A percentile compares a stretch with the other conserved stretches of the same genome.
phyloP scores from a whole-genome alignment of 2,797 vertebrate species.

The Lophotriccus pileatus region DNA sequence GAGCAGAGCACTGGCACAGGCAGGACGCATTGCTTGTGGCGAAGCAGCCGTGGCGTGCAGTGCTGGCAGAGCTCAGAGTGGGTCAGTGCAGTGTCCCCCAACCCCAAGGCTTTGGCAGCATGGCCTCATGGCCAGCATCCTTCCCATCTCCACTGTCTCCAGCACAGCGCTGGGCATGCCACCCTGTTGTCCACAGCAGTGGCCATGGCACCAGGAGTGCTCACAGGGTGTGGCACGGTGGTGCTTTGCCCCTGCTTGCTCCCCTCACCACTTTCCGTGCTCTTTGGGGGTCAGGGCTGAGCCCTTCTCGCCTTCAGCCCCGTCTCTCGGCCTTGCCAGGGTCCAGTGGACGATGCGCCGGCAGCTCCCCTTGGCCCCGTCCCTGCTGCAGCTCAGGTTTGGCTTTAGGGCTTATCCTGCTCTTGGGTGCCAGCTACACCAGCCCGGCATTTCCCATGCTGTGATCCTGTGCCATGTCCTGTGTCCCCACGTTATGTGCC shows the following conservation, averaged over 20 bases:
- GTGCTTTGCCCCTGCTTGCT: accelerated
- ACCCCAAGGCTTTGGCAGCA: background rate
- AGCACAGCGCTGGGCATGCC: background rate
- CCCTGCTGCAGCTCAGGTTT: conserved; percentile 80
- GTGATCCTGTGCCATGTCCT: background rate
- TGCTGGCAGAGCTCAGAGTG: background rate
- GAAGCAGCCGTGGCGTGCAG: accelerated
- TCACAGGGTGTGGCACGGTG: accelerated
- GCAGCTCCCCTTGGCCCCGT: conserved; percentile 76
- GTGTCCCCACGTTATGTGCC: background rate
- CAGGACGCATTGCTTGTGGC: background rate
- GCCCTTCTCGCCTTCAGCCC: conserved; percentile 43
- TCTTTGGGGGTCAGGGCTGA: background rate
- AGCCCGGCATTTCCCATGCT: accelerated
- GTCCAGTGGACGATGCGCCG: conserved; percentile 79
- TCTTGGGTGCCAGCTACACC: background rate
- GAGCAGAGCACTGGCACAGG: background rate
- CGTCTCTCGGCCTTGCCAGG: conserved; percentile 71
- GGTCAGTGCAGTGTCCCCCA: background rate
- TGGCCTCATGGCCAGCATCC: accelerated
- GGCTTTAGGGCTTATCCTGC: conserved; percentile 31
- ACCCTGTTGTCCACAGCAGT: accelerated
- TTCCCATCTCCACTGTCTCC: background rate
- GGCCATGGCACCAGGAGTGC: accelerated
- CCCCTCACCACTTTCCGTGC: accelerated